phyloP scores from a whole-genome alignment of 1,140 invertebrate species.

The Drosophila sturtevanti region DNA sequence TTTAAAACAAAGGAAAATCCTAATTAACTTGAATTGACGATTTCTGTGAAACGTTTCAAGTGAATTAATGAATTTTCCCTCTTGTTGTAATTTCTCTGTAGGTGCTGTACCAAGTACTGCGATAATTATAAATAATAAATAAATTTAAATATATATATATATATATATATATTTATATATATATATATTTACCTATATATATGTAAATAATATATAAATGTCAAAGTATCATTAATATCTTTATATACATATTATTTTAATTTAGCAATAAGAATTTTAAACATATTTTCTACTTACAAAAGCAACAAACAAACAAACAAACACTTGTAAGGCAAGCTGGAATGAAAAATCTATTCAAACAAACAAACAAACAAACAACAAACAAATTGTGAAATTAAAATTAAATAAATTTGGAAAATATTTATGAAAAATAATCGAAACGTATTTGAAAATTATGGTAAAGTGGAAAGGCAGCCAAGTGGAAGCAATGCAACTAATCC shows the following conservation, averaged over 20 bases:
- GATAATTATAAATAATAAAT: slow-evolving; percentile 35
- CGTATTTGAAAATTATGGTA: slow-evolving; percentile 24
- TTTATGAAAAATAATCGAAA: slow-evolving; percentile 42
- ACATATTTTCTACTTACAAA: slow-evolving; percentile 60
- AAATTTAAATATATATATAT: background rate
- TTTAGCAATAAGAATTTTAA: slow-evolving; percentile 41
- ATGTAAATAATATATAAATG: slow-evolving; percentile 33
- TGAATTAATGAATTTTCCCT: slow-evolving; percentile 47
- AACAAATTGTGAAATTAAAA: slow-evolving; percentile 52
- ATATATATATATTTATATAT: slow-evolving; percentile 34
- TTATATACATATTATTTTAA: slow-evolving; percentile 34
- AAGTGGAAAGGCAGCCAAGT: slow-evolving; percentile 36
- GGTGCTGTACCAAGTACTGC: slow-evolving; percentile 73
- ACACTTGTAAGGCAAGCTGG: slow-evolving; percentile 15
- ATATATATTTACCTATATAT: slow-evolving; percentile 52
- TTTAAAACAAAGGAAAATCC: slow-evolving; percentile 23
- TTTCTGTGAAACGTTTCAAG: slow-evolving; percentile 22
- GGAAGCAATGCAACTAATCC: slow-evolving; percentile 66
- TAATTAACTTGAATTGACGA: background rate
- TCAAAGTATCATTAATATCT: slow-evolving; percentile 59
- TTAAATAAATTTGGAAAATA: slow-evolving; percentile 51
- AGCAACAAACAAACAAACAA: background rate
- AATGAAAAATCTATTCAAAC: slow-evolving; percentile 15
- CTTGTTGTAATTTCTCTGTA: slow-evolving; percentile 17
- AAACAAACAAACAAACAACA: slow-evolving; percentile 31